phyloP scores from a whole-genome alignment of 2,113 vertebrate genomes.

The Nerophis lumbriciformis region DNA sequence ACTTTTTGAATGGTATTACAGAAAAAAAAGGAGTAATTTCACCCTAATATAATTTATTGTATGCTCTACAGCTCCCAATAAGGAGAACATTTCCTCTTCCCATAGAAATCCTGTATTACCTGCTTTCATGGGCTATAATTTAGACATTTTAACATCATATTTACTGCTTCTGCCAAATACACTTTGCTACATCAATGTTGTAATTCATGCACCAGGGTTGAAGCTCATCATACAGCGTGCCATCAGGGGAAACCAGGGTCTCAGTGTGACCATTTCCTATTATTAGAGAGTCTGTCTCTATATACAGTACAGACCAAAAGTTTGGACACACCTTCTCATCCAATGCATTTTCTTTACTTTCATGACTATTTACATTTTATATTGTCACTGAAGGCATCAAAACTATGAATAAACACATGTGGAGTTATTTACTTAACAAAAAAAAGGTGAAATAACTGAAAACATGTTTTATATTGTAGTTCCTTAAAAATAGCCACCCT shows the following conservation, averaged over 20 bases:
- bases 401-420: too few relatives aligned
- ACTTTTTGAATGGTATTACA: not conserved
- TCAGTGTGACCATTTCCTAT: not conserved
- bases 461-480: too few relatives aligned
- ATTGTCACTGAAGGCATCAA: too few relatives aligned
- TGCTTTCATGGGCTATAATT: not conserved
- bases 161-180: not conserved
- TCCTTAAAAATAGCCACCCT: too few relatives aligned
- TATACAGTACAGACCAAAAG: too few relatives aligned
- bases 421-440: too few relatives aligned
- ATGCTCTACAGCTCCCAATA: not conserved
- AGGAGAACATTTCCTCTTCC: not conserved
- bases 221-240: not conserved
- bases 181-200: slow-evolving; percentile 1
- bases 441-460: too few relatives aligned
- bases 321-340: too few relatives aligned
- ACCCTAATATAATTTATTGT: not conserved
- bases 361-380: too few relatives aligned
- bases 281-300: not conserved
- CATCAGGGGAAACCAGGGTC: not conserved
- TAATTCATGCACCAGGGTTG: not conserved
- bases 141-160: not conserved
- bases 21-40: not conserved
- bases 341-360: too few relatives aligned
- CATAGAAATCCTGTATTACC: not conserved